Percentiles rank a stretch among this genome's conserved stretches.
Evolutionary conservation across 2,113 vertebrate species (phyloP).

Genomic region (Mirza zaza): DNA sequence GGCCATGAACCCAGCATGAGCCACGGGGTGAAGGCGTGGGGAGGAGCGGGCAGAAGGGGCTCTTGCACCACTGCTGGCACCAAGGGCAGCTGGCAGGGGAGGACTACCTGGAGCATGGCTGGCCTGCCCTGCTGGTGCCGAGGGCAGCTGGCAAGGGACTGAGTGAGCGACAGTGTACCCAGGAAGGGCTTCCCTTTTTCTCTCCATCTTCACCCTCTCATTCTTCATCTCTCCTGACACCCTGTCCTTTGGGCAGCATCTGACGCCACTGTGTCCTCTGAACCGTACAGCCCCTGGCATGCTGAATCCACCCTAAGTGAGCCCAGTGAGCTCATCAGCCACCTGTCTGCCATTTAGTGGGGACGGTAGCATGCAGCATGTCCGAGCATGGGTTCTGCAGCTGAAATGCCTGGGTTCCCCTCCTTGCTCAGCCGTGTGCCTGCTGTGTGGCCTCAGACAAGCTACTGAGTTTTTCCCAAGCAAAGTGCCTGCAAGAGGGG

Average conservation of each 20-base stretch:
- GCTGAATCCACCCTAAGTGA: not conserved
- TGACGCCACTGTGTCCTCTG: not conserved
- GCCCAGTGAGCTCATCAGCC: rapidly evolving
- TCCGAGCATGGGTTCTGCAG: not conserved
- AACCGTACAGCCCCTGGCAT: not conserved
- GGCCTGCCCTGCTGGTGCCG: rapidly evolving
- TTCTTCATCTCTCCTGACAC: not conserved
- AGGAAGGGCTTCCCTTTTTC: too few relatives aligned
- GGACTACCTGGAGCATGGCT: not conserved
- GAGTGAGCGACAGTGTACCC: not conserved
- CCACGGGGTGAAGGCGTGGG: too few relatives aligned
- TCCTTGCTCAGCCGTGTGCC: not conserved
- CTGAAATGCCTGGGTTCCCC: not conserved
- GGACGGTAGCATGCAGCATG: not conserved
- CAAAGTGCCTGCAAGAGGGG: not conserved
- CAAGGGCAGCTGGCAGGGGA: not conserved
- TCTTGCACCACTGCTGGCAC: not conserved
- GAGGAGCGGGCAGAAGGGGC: not conserved
- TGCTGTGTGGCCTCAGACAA: not conserved
- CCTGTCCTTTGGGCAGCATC: not conserved
- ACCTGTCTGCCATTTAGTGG: not conserved
- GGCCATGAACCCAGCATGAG: not conserved
- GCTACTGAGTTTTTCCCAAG: rapidly evolving
- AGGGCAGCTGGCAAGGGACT: not conserved
- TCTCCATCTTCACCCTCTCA: not conserved